Evolutionary conservation across 92 coral and sea anemone species (phyloP).

Genomic region (Scolanthus callimorphus): DNA sequence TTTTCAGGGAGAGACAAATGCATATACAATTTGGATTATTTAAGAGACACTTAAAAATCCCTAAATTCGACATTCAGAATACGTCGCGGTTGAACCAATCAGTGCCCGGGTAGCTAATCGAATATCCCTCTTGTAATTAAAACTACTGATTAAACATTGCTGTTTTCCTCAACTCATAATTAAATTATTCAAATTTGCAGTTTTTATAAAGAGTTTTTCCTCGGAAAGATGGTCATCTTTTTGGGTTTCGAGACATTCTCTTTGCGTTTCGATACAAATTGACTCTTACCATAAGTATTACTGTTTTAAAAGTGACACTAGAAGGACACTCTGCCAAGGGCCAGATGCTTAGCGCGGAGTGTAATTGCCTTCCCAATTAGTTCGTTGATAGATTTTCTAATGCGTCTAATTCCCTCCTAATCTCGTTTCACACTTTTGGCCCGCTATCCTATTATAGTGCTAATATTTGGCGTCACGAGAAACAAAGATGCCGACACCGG

Average conservation of each 20-base stretch:
- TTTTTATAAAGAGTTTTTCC: slow-evolving; percentile 32
- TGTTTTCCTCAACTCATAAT: slow-evolving; percentile 64
- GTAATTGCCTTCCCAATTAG: slow-evolving; percentile 87
- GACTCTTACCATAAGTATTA: too few relatives aligned
- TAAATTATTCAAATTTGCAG: slow-evolving; percentile 81
- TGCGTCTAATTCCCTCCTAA: slow-evolving; percentile 85
- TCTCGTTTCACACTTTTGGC: slow-evolving; percentile 65
- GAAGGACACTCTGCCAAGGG: too few relatives aligned
- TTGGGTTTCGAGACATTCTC: too few relatives aligned
- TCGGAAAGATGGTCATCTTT: not conserved
- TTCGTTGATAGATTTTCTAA: slow-evolving; percentile 79
- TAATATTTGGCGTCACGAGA: slow-evolving; percentile 50
- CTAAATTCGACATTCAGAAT: too few relatives aligned
- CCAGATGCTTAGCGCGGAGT: slow-evolving; percentile 14
- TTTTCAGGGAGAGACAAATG: too few relatives aligned
- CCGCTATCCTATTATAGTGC: slow-evolving; percentile 68
- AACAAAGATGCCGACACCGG: slow-evolving; percentile 69
- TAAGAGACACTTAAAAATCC: too few relatives aligned
- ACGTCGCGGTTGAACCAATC: too few relatives aligned
- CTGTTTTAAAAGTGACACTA: too few relatives aligned
- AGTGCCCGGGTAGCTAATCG: slow-evolving; percentile 38
- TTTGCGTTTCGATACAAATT: too few relatives aligned
- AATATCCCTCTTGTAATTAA: slow-evolving; percentile 59
- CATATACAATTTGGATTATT: too few relatives aligned
- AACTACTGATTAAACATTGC: slow-evolving; percentile 69